Evolutionary conservation across 2,113 vertebrate genomes (phyloP).

Genomic region (Ophiodon elongatus): DNA sequence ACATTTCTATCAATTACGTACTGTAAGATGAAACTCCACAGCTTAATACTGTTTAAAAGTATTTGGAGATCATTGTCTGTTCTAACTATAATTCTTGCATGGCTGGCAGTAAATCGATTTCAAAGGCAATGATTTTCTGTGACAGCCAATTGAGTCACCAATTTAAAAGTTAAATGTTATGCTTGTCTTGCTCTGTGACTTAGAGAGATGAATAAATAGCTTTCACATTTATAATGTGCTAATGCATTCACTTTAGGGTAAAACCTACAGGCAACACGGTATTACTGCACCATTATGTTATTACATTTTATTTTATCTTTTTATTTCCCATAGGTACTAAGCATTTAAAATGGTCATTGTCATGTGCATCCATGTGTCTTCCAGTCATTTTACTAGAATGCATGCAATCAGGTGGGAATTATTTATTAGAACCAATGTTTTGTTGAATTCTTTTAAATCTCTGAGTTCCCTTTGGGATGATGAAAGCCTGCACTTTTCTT

Average conservation of each 20-base stretch:
- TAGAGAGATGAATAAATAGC: slow-evolving; percentile 16
- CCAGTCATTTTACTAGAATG: slow-evolving; percentile 48
- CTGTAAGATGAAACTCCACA: background rate
- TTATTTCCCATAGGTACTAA: background rate
- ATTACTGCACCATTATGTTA: slow-evolving; percentile 6
- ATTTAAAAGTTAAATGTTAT: slow-evolving; percentile 51
- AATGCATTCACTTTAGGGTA: background rate
- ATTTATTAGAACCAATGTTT: slow-evolving; percentile 70
- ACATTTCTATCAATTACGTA: background rate
- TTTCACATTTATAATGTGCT: background rate
- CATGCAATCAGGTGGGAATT: slow-evolving; percentile 55
- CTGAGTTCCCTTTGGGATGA: slow-evolving; percentile 51
- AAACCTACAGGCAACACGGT: background rate
- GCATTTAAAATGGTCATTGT: slow-evolving; percentile 35
- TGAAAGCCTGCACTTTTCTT: slow-evolving; percentile 68
- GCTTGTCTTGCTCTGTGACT: slow-evolving; percentile 36
- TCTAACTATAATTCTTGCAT: slow-evolving; percentile 21
- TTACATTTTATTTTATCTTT: background rate
- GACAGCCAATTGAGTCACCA: slow-evolving; percentile 34
- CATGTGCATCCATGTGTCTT: slow-evolving; percentile 10
- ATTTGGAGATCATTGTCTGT: background rate
- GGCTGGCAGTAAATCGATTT: slow-evolving; percentile 42
- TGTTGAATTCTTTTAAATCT: slow-evolving; percentile 60
- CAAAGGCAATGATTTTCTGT: slow-evolving; percentile 37
- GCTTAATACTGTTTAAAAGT: background rate